phyloP scores from a whole-genome alignment of 2,797 vertebrate genomes.

The Myiotriccus ornatus region DNA sequence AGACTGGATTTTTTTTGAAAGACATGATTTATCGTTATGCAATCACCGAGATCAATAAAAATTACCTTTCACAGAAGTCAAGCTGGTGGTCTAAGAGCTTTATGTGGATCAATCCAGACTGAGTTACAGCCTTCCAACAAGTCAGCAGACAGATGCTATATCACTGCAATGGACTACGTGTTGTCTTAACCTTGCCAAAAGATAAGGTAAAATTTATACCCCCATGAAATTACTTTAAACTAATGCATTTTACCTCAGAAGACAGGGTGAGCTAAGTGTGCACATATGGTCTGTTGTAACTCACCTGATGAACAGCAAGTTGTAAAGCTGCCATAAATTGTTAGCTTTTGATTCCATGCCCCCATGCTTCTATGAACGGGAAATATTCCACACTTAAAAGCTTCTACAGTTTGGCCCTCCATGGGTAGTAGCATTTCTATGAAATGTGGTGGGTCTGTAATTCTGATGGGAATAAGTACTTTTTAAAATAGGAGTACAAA shows the following conservation, averaged over 20 bases:
- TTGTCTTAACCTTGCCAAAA: conserved; percentile 18
- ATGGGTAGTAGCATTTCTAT: not conserved
- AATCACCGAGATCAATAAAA: conserved; percentile 1
- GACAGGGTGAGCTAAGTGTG: not conserved
- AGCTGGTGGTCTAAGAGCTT: not conserved
- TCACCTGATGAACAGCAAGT: not conserved
- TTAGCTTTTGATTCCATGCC: conserved; percentile 2
- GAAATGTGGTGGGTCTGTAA: not conserved
- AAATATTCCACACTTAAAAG: not conserved
- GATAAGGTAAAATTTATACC: conserved; percentile 14
- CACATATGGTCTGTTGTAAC: not conserved
- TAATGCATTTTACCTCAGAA: not conserved
- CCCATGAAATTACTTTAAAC: conserved; percentile 2
- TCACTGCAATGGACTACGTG: not conserved
- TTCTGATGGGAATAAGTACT: not conserved
- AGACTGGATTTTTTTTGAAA: not conserved
- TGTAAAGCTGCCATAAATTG: not conserved
- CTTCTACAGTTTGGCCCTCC: not conserved
- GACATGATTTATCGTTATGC: not conserved
- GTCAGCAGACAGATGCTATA: not conserved
- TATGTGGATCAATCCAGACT: not conserved
- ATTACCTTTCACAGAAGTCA: not conserved
- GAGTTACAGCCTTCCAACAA: conserved; percentile 1
- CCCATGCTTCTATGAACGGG: not conserved
- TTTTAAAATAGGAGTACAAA: not conserved